Evolutionary conservation across 2,888 invertebrate genomes (phyloP), one percentile per base, ranked within the genome.

Genomic region (Pristionchus japonicus): DNA sequence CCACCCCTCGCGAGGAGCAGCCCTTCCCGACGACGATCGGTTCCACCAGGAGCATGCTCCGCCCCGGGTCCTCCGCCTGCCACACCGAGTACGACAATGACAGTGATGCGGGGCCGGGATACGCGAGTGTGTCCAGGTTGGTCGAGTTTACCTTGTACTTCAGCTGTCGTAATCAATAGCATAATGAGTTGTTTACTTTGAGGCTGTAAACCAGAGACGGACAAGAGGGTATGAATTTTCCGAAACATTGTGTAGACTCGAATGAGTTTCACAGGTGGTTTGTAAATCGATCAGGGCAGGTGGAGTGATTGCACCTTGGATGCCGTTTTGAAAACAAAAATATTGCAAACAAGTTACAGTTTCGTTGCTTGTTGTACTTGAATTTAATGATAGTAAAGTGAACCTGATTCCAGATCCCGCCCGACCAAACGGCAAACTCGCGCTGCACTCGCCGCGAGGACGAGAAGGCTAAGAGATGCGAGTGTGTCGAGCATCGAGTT

Each of bases 51-150:
- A 57, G 57, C 87, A 87, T 87, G 77, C 57, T 77, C 52, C 77
- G 87, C 6, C 87, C 87, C 37, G 87, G 77, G n/a, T 91, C 91
- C 6, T 93, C 93, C 13, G 92, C 93, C 31, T 93, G 93, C 87
- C 93, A 93, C 85, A 93, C 93, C 2, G 93, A 93, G 87, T 93
- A 93, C 88, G 94, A 94, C 88, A 94, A 94, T 85, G 92, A 92
- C 70, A 91, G 91, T 23, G 92, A 92, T 74, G 86, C 91, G 31
- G 89, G 91, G 90, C 92, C 61, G 92, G 82, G 92, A 92, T 92
- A 34, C 13, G 43, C 70, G 13, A 47, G 47, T n/a, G 20, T 34
- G 61, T 23, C 37, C 23, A 37, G 52, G 52, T 40, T 47, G 49
- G 74, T n/a, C n/a, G n/a, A n/a, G n/a, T n/a, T n/a, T n/a, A n/a